These are phyloP conservation scores for Mormyrus iriodes DNA, from an alignment of 2,113 vertebrate species.

Conservation along the genomic window DNA sequence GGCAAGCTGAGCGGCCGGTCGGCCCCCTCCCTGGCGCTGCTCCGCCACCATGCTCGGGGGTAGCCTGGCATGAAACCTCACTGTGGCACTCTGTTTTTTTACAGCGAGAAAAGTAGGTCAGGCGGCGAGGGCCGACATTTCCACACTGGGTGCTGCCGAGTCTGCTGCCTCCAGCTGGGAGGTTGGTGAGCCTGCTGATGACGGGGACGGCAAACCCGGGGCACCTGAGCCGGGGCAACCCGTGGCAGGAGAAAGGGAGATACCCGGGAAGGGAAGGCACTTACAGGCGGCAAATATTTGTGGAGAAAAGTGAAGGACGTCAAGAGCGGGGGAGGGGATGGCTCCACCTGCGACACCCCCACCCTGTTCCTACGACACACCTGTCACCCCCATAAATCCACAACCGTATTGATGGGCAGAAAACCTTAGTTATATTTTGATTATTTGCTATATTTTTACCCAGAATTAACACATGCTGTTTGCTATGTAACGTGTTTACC, in stretches of 20 bases:
- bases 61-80: constrained; percentile 31
- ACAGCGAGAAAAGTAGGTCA: constrained; percentile 39
- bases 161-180: background rate
- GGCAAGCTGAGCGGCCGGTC: constrained; percentile 25
- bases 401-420: background rate
- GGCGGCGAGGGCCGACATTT: background rate
- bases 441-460: background rate
- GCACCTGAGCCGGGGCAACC: background rate
- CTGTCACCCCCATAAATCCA: background rate
- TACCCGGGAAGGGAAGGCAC: background rate
- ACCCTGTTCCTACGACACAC: background rate
- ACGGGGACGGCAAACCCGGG: background rate
- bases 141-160: background rate
- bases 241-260: background rate
- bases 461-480: background rate
- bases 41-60: constrained; percentile 17
- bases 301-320: no score
- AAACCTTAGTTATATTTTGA: background rate
- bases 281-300: background rate
- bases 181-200: background rate
- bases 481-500: background rate
- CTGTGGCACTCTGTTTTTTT: constrained; percentile 24
- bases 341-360: background rate
- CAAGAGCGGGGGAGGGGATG: background rate
- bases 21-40: constrained; percentile 6